Percentiles rank a stretch among this genome's conserved stretches.
Evolutionary conservation across 2,888 invertebrate species (phyloP).

Genomic region (Cheilosia vernalis): DNA sequence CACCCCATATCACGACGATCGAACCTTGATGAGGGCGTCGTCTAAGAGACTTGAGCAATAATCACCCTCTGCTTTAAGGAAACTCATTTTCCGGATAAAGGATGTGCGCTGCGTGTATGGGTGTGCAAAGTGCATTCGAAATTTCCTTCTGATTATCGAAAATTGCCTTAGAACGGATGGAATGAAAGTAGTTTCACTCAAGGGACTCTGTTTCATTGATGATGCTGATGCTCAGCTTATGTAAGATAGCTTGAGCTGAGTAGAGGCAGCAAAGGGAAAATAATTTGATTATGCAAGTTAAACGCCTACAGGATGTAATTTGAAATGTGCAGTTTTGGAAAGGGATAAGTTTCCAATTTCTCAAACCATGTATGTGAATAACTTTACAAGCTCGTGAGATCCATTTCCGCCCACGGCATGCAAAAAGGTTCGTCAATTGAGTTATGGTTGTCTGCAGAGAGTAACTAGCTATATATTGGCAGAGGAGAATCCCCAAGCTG

Average conservation of each 20-base stretch:
- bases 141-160: conserved; percentile 41
- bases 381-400: background rate
- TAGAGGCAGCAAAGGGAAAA: conserved; percentile 7
- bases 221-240: conserved; percentile 2
- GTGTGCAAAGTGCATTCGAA: conserved; percentile 39
- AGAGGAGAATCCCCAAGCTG: too few relatives aligned
- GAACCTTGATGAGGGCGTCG: conserved; percentile 57
- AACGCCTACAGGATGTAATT: conserved; percentile 46
- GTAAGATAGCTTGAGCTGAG: conserved; percentile 12
- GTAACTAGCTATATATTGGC: too few relatives aligned
- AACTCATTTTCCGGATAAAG: conserved; percentile 55
- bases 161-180: conserved; percentile 35
- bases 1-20: conserved; percentile 67
- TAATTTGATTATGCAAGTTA: conserved; percentile 53
- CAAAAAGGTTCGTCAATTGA: conserved; percentile 17
- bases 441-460: too few relatives aligned
- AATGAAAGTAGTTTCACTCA: conserved; percentile 42
- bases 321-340: conserved; percentile 5
- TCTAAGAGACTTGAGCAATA: conserved; percentile 41
- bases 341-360: conserved; percentile 13
- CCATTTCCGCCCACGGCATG: background rate
- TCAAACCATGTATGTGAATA: background rate
- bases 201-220: conserved; percentile 4
- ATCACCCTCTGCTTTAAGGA: conserved; percentile 41
- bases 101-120: conserved; percentile 36